Conservation (phyloP, 2,888 invertebrate genomes). For the Temnothorax ravouxi region DNA sequence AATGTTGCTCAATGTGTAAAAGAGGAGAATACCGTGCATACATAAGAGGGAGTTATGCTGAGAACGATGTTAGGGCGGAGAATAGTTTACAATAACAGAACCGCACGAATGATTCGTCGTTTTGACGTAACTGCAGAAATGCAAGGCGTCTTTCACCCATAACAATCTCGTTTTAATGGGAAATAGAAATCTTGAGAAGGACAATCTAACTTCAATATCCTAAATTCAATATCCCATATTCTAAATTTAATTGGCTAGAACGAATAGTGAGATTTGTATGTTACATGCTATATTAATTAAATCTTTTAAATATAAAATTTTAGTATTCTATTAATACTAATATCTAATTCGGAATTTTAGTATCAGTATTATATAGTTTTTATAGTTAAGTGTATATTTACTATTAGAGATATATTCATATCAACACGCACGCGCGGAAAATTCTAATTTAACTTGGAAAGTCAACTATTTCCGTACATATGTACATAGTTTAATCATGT, state of each 20-base stretch:
- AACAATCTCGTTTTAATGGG: neutral
- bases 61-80: neutral
- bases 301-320: neutral
- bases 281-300: neutral
- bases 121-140: constrained; percentile 20
- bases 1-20: constrained; percentile 50
- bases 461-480: constrained; percentile 1
- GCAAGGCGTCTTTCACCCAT: constrained; percentile 3
- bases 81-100: constrained; percentile 47
- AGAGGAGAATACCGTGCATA: constrained; percentile 7
- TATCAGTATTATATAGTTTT: neutral
- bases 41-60: constrained; percentile 44
- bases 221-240: neutral
- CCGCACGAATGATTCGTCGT: constrained; percentile 45
- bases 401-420: neutral
- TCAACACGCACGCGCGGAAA: neutral
- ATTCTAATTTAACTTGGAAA: constrained; percentile 19
- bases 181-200: neutral
- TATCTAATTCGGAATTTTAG: neutral
- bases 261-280: neutral
- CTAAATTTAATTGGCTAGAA: neutral
- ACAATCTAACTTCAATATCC: neutral
- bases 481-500: neutral
- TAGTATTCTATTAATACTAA: constrained; percentile 9
- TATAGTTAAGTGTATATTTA: neutral